Evolutionary conservation across 2,113 vertebrate genomes (phyloP).

Genomic region (Cephalopholis sonnerati): DNA sequence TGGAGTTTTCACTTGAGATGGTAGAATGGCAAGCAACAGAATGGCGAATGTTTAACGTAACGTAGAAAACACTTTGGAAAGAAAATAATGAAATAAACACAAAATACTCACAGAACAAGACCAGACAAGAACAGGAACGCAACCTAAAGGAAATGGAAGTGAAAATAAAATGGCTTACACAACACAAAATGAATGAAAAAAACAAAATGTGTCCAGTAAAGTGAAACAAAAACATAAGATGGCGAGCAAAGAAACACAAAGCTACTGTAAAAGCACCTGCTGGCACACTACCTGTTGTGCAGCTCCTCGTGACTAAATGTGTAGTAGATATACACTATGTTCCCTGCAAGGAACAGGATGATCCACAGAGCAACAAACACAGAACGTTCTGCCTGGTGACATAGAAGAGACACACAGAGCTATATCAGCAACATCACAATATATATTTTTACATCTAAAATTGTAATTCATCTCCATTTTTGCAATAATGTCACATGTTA

Average conservation of each 20-base stretch:
- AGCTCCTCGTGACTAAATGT: slow-evolving; percentile 94
- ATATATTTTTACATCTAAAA: not conserved
- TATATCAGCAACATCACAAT: not conserved
- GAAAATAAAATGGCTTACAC: slow-evolving; percentile 56
- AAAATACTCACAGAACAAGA: slow-evolving; percentile 90
- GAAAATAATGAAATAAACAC: slow-evolving; percentile 48
- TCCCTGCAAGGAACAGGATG: slow-evolving; percentile 91
- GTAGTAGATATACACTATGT: slow-evolving; percentile 94
- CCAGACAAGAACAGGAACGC: slow-evolving; percentile 76
- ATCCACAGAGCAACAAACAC: slow-evolving; percentile 93
- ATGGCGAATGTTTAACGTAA: slow-evolving; percentile 23
- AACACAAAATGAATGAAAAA: slow-evolving; percentile 52
- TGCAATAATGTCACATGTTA: not conserved
- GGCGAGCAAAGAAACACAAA: slow-evolving; percentile 28
- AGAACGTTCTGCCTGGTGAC: slow-evolving; percentile 92
- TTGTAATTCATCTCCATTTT: not conserved
- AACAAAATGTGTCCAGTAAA: not conserved
- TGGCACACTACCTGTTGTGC: slow-evolving; percentile 89
- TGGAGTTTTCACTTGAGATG: not conserved
- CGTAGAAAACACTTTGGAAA: slow-evolving; percentile 3
- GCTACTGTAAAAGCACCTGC: not conserved
- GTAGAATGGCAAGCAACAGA: not conserved
- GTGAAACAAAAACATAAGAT: slow-evolving; percentile 25
- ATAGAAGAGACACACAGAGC: slow-evolving; percentile 1
- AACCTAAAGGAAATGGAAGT: slow-evolving; percentile 82